Conservation (phyloP, 2,888 invertebrate genomes). For the Lypha dubia region DNA sequence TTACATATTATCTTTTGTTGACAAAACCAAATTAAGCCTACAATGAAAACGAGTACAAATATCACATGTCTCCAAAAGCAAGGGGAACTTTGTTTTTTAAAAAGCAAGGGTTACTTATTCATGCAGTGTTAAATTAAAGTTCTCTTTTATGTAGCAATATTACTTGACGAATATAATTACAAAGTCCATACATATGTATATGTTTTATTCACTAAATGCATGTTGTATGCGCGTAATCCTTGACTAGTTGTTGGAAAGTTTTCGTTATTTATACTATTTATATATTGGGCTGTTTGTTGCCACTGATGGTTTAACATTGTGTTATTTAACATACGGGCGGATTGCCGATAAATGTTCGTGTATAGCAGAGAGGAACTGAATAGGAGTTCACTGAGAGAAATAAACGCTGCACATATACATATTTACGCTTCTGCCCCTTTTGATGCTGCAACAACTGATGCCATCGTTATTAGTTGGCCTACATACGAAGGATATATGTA, state of each 20-base stretch:
- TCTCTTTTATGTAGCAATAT: constrained; percentile 1
- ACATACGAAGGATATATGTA: constrained; percentile 75
- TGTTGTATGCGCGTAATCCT: constrained; percentile 7
- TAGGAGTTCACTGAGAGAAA: constrained; percentile 12
- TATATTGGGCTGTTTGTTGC: background rate
- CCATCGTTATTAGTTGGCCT: constrained; percentile 73
- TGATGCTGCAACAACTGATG: constrained; percentile 8
- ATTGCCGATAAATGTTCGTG: constrained; percentile 6
- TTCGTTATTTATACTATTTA: background rate
- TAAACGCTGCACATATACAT: background rate
- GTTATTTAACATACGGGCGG: constrained; percentile 58
- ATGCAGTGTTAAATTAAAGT: background rate
- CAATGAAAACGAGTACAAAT: constrained; percentile 39
- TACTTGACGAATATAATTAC: constrained; percentile 1
- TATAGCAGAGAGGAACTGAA: background rate
- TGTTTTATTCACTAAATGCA: constrained; percentile 1
- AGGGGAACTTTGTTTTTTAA: background rate
- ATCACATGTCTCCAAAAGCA: constrained; percentile 39
- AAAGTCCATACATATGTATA: background rate
- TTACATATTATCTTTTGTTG: constrained; percentile 9
- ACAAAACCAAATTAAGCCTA: constrained; percentile 33
- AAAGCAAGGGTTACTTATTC: constrained; percentile 6
- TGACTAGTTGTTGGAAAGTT: background rate
- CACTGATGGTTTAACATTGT: constrained; percentile 37
- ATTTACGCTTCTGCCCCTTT: constrained; percentile 6